phyloP scores from a whole-genome alignment of 2,888 invertebrate genomes.

The Campopleginae sp. region DNA sequence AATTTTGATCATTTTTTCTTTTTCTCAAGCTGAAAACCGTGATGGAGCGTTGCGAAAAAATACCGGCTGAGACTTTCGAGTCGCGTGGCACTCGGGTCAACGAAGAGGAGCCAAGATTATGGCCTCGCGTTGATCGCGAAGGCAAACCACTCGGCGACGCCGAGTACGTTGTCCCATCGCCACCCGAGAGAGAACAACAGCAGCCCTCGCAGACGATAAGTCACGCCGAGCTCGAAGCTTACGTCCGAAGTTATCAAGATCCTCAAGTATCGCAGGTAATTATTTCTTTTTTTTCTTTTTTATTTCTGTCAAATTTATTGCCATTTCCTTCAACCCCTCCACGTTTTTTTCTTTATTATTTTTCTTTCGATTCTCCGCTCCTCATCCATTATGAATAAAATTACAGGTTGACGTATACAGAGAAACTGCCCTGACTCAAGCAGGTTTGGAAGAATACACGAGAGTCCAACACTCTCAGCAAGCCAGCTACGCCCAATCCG shows the following conservation, averaged over 20 bases:
- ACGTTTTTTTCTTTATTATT: background rate
- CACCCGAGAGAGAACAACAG: conserved; percentile 88
- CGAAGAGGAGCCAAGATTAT: conserved; percentile 83
- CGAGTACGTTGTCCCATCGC: conserved; percentile 89
- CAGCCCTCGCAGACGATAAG: conserved; percentile 84
- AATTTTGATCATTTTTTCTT: background rate
- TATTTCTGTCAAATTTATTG: background rate
- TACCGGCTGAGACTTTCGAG: conserved; percentile 86
- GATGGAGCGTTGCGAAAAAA: conserved; percentile 89
- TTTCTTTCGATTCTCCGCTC: background rate
- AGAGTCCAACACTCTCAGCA: conserved; percentile 88
- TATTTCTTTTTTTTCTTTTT: background rate
- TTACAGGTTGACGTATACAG: conserved; percentile 81
- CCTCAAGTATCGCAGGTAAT: conserved; percentile 82
- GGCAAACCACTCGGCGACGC: conserved; percentile 87
- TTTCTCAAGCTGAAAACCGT: conserved; percentile 88
- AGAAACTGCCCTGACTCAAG: conserved; percentile 83
- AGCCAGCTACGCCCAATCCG: conserved; percentile 91
- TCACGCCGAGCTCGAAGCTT: conserved; percentile 90
- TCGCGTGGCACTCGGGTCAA: conserved; percentile 80
- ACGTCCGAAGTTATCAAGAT: conserved; percentile 87
- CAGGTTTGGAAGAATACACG: conserved; percentile 85
- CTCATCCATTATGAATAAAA: background rate
- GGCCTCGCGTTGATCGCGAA: conserved; percentile 87
- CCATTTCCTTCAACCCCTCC: background rate